Evolutionary conservation across 2,797 vertebrate species (phyloP).

Genomic region (Phylloscopus collybita): DNA sequence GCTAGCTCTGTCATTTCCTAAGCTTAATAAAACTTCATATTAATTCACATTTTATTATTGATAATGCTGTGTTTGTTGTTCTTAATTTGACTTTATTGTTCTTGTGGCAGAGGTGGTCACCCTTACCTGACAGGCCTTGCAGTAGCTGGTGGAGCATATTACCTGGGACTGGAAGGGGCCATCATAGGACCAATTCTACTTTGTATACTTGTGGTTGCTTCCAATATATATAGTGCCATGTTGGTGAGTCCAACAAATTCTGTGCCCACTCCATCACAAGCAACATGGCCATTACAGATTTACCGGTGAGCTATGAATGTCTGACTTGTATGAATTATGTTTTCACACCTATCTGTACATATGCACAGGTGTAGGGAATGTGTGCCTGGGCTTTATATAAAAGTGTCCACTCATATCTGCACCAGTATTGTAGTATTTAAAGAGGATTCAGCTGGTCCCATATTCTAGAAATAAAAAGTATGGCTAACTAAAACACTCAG

Average conservation of each 20-base stretch:
- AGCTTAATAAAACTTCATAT: neutral
- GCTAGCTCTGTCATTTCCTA: neutral
- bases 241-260: conserved; percentile 92
- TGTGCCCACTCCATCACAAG: conserved; percentile 86
- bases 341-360: neutral
- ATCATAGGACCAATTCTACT: conserved; percentile 98
- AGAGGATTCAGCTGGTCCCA: neutral
- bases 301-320: conserved; percentile 76
- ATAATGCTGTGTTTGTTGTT: neutral
- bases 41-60: neutral
- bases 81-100: neutral
- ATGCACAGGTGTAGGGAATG: neutral
- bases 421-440: neutral
- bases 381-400: neutral
- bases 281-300: conserved; percentile 82
- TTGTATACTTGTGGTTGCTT: conserved; percentile 96
- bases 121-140: conserved; percentile 96
- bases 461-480: neutral
- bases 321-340: neutral
- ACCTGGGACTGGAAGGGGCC: conserved; percentile 95
- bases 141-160: conserved; percentile 95
- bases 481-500: neutral
- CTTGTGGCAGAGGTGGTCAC: conserved; percentile 89
- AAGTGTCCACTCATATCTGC: neutral
- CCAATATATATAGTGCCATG: conserved; percentile 99